Evolutionary conservation across 1,140 invertebrate species (phyloP), one percentile per base, ranked within the genome.

Genomic region (Cherax destructor): DNA sequence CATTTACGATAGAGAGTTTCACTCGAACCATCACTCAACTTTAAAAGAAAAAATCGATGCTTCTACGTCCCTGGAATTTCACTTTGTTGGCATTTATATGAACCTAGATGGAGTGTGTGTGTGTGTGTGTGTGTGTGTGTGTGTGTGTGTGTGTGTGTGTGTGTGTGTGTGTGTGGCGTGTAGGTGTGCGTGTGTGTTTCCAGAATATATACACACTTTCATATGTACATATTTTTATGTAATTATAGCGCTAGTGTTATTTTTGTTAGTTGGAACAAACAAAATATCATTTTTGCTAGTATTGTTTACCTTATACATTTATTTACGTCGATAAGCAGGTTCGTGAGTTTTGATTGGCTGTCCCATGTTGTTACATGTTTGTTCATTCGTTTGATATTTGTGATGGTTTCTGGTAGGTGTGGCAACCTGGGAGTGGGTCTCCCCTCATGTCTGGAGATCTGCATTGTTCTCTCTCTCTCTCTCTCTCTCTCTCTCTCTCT

Each of bases 111-210:
- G 77, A 47, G 77, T 79, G 77, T 24, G 16, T 30, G 49, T 7
- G 78, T 80, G 24, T 50, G 78, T 80, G 78, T 50, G 78, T 80
- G 78, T 50, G 78, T 80, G 24, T 50, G 78, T 80, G 78, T 50
- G 78, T 80, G 78, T 50, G 78, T 50, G 78, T 50, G 78, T 80
- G 78, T 30, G 78, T 80, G 78, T 50, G 24, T 50, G 78, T 50
- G 78, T 80, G 78, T 30, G 78, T 80, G 78, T 50, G 30, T 50
- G 78, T 50, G 78, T 41, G 30, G 30, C 2, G 30, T 41, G 30
- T 41, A 2, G 0, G 30, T 41, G 30, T 41, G 30, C 2, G 30
- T 41, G 30, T 41, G 30, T 41, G 0, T 41, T 2, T 2, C 0
- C 0, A 41, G 2, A 41, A 5, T n/a, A 69, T n/a, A 18, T 3